A percentile compares a stretch with the other conserved stretches of the same genome.
These are phyloP conservation scores for Syrmaticus mikado DNA, from an alignment of 2,113 vertebrate genomes.

Conservation along the genomic window DNA sequence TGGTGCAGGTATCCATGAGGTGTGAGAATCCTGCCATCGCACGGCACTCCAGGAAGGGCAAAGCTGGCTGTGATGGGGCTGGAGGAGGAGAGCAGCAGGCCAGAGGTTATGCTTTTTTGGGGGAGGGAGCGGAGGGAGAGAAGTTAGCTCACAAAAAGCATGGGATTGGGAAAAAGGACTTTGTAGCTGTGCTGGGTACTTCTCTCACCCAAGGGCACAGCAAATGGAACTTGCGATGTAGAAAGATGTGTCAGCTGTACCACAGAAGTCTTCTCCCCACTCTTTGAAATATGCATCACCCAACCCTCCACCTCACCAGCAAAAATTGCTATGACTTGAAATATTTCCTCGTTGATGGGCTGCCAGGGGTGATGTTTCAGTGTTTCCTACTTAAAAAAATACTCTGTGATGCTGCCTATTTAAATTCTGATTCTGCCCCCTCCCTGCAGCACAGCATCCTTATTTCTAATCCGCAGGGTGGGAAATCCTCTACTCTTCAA, in stretches of 20 bases:
- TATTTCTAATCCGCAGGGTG: not conserved
- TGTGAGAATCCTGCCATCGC: not conserved
- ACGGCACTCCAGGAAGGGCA: not conserved
- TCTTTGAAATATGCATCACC: not conserved
- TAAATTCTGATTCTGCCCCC: not conserved
- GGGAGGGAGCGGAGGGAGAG: no score
- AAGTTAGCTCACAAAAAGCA: not conserved
- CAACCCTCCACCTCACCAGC: not conserved
- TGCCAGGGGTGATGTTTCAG: not conserved
- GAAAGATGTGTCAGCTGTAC: not conserved
- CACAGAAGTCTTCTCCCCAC: not conserved
- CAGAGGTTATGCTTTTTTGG: not conserved
- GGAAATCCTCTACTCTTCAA: slow-evolving; percentile 27
- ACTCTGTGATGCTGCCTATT: fast-evolving
- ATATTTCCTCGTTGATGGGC: not conserved
- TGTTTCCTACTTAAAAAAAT: not conserved
- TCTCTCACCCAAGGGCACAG: not conserved
- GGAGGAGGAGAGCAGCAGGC: not conserved
- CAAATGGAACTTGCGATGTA: not conserved
- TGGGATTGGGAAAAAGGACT: not conserved
- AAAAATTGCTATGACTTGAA: not conserved
- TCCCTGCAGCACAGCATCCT: not conserved
- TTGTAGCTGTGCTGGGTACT: not conserved
- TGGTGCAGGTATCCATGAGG: not conserved
- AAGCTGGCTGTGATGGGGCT: not conserved